Evolutionary conservation across 2,113 vertebrate species (phyloP), one percentile per base, ranked within the genome.

Genomic region (Planiliza haematocheilus): DNA sequence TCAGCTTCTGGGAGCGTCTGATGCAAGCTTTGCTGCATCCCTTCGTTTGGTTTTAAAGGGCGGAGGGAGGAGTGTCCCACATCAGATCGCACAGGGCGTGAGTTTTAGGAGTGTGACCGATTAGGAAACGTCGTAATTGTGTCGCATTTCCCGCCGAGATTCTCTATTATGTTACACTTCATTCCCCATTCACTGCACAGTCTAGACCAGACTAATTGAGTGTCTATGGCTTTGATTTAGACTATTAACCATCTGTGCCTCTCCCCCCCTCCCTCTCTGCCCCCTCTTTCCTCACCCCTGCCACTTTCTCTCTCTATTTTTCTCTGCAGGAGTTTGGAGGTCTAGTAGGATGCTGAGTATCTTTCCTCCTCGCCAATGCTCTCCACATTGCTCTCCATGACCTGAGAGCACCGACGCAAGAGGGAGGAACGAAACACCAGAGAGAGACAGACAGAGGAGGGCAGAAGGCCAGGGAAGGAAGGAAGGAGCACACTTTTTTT

Each of bases 291-390:
- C 21, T 55, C 57, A 50, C 59, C 20, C n/a, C 39, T 24, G 0
- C 46, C 10, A 12, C 16, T 53, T 38, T 59, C 30, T 30, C 38
- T 10, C 8, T 43, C 49, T 45, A 42, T 3, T 55, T 9, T 58
- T 36, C 61, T 84, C 71, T 70, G 51, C 85, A 92, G 89, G 88
- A 79, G 80, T 85, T 85, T 36, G 73, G 75, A 76, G 77, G 79
- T 82, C 70, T 50, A 92, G 81, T 93, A 93, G 87, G 87, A 94
- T 94, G 93, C 91, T 90, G 89, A 90, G 79, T 80, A 76, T 61
- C 73, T 89, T 77, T 73, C 84, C 82, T 88, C 83, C 87, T 58
- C 60, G 20, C 70, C 60, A 51, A 20, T 71, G 60, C 77, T 87
- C 77, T 80, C 82, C 64, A 75, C 53, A 39, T 67, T 74, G 84